Percentiles rank a stretch among this genome's conserved stretches.
These are phyloP conservation scores for Bucco capensis DNA, from an alignment of 2,113 vertebrate genomes.

Conservation along the genomic window DNA sequence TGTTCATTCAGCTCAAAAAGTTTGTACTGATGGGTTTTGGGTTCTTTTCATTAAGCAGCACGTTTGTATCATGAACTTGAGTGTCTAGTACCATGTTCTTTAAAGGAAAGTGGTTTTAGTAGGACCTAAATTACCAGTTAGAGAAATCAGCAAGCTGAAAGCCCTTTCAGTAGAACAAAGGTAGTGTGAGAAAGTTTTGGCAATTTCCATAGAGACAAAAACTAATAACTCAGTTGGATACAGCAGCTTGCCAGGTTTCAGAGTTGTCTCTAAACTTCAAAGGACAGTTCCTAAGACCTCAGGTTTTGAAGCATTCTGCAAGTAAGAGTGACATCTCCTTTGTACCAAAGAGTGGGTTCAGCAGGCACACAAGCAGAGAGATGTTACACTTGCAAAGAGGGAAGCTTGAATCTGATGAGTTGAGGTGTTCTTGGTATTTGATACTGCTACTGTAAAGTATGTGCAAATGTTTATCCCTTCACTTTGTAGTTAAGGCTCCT, in stretches of 20 bases:
- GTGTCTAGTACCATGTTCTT: not conserved
- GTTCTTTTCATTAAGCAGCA: constrained; percentile 11
- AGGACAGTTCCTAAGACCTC: not conserved
- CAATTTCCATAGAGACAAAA: constrained; percentile 49
- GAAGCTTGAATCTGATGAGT: not conserved
- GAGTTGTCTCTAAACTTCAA: not conserved
- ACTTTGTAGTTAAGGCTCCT: not conserved
- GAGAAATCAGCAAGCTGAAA: not conserved
- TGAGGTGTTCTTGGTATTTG: not conserved
- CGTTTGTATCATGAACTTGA: not conserved
- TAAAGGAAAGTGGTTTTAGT: not conserved
- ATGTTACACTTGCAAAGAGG: not conserved
- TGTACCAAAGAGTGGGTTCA: not conserved
- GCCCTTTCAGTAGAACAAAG: not conserved
- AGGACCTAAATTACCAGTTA: not conserved
- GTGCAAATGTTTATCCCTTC: not conserved
- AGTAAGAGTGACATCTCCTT: constrained; percentile 29
- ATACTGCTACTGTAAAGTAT: not conserved
- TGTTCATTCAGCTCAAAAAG: not conserved
- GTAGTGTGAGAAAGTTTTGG: constrained; percentile 17
- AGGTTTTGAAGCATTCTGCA: constrained; percentile 17
- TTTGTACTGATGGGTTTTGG: not conserved
- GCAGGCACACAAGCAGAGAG: not conserved
- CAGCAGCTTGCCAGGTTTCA: constrained; percentile 45
- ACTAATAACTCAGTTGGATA: constrained; percentile 34